These are phyloP conservation scores for Mimachlamys varia DNA, from an alignment of 2,888 invertebrate genomes.

Conservation along the genomic window DNA sequence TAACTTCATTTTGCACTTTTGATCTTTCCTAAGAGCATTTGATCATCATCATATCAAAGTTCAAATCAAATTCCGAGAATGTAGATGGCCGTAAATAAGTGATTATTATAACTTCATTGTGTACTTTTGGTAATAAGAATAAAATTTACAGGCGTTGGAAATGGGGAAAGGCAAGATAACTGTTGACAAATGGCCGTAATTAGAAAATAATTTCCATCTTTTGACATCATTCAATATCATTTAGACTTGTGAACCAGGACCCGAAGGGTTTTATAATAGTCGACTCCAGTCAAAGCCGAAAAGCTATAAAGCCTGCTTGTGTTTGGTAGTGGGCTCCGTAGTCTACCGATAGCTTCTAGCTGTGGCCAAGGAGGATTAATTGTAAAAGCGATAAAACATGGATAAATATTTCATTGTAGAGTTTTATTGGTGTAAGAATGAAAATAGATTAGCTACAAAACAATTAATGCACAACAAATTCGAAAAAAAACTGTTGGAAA, in stretches of 20 bases:
- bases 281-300: neutral
- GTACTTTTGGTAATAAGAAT: slow-evolving; percentile 7
- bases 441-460: slow-evolving; percentile 36
- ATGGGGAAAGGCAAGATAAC: neutral
- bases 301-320: neutral
- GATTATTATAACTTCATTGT: neutral
- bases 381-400: neutral
- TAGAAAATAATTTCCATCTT: neutral
- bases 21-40: too few relatives aligned
- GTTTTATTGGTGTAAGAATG: slow-evolving; percentile 26
- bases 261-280: neutral
- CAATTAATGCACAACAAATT: slow-evolving; percentile 34
- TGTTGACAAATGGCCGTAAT: neutral
- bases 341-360: slow-evolving; percentile 13
- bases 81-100: neutral
- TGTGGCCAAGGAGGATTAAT: slow-evolving; percentile 36
- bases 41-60: neutral
- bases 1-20: neutral
- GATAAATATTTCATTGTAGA: slow-evolving; percentile 36
- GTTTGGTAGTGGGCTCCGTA: neutral
- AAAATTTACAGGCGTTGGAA: neutral
- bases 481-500: slow-evolving; percentile 28
- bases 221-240: slow-evolving; percentile 36
- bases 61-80: neutral
- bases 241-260: neutral